phyloP scores from a whole-genome alignment of 1,140 invertebrate genomes.

The Dendrolimus kikuchii region DNA sequence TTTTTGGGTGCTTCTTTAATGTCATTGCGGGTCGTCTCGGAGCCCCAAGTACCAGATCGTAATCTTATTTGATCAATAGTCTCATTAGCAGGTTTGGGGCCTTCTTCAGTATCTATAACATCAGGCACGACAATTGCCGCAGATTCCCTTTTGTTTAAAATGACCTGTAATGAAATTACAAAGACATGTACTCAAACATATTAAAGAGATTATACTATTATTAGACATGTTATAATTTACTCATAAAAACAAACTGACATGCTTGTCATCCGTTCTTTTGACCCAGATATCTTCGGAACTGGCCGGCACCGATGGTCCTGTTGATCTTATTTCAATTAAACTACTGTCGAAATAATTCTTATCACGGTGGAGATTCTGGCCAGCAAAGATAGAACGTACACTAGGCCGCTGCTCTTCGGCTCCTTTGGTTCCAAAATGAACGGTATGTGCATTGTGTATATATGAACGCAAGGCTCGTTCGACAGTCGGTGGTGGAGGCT shows the following conservation, averaged over 20 bases:
- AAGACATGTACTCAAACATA: constrained; percentile 3
- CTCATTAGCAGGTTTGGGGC: constrained; percentile 11
- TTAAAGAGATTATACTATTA: constrained; percentile 5
- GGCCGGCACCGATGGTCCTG: constrained; percentile 49
- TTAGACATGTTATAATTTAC: not conserved
- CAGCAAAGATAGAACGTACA: constrained; percentile 70
- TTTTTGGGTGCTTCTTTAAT: constrained; percentile 40
- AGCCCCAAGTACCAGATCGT: constrained; percentile 76
- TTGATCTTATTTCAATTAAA: constrained; percentile 85
- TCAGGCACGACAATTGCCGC: constrained; percentile 8
- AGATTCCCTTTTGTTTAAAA: constrained; percentile 9
- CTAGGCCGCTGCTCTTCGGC: constrained; percentile 71
- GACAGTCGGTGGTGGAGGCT: constrained; percentile 35
- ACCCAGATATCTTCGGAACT: constrained; percentile 81
- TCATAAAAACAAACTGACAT: constrained; percentile 23
- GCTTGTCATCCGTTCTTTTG: constrained; percentile 73
- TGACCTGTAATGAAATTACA: constrained; percentile 8
- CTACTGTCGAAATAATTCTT: constrained; percentile 86
- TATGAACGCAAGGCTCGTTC: constrained; percentile 71
- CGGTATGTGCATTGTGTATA: constrained; percentile 74
- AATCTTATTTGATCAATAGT: constrained; percentile 26
- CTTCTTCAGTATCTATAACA: constrained; percentile 7
- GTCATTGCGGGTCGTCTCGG: constrained; percentile 62
- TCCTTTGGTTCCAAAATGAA: constrained; percentile 75
- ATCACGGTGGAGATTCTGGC: constrained; percentile 80